Percentiles rank a stretch among this genome's conserved stretches.
phyloP scores from a whole-genome alignment of 2,113 vertebrate genomes.

The Sorex araneus region DNA sequence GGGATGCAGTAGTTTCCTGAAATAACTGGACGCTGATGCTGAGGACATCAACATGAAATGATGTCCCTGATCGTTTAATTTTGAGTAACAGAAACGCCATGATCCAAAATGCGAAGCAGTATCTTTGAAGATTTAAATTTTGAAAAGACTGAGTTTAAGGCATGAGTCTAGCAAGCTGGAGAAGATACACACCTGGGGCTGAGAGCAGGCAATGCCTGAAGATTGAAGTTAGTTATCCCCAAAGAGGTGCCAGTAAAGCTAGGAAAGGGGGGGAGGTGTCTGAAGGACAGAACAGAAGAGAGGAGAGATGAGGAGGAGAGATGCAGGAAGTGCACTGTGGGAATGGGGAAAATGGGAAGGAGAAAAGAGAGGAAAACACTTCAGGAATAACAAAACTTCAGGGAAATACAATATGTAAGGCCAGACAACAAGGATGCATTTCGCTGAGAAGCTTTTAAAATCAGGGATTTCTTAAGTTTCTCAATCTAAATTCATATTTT shows the following conservation, averaged over 20 bases:
- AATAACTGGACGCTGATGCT: not conserved
- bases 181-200: not conserved
- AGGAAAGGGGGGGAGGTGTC: not conserved
- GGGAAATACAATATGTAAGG: not conserved
- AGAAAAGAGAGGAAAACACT: not conserved
- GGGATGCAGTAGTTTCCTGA: not conserved
- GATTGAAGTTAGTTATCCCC: not conserved
- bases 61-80: not conserved
- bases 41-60: not conserved
- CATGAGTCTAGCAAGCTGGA: not conserved
- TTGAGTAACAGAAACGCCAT: not conserved
- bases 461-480: not conserved
- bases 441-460: not conserved
- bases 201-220: not conserved
- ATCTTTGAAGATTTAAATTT: not conserved
- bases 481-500: not conserved
- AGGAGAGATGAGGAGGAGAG: not conserved
- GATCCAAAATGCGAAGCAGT: not conserved
- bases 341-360: not conserved
- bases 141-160: not conserved
- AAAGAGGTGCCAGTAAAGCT: fast-evolving
- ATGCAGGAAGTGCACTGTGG: not conserved
- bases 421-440: not conserved
- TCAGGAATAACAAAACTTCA: not conserved
- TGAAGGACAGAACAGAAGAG: too few species aligned